Percentiles rank a stretch among this genome's conserved stretches.
Conservation (phyloP, 1,140 invertebrate genomes). For the Condylostylus longicornis region DNA sequence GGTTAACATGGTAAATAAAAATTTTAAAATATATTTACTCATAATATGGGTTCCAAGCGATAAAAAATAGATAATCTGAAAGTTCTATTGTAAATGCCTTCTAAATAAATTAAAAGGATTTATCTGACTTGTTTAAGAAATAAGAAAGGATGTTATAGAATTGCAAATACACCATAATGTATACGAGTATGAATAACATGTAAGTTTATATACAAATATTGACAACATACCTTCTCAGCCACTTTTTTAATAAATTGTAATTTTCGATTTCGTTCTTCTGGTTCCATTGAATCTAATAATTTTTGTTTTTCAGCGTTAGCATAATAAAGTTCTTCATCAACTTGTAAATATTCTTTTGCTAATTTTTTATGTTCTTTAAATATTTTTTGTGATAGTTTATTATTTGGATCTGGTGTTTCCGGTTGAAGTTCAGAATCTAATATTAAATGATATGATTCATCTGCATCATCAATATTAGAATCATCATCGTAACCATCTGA, state of each 20-base stretch:
- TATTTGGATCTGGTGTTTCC: slow-evolving; percentile 58
- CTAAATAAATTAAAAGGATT: too few species aligned
- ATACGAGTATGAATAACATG: too few species aligned
- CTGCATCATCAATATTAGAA: slow-evolving; percentile 42
- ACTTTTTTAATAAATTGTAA: slow-evolving; percentile 23
- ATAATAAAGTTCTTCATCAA: slow-evolving; percentile 31
- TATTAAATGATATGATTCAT: slow-evolving; percentile 57
- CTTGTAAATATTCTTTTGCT: slow-evolving; percentile 55
- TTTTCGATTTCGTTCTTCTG: slow-evolving; percentile 19
- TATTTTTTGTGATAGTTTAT: slow-evolving; percentile 61
- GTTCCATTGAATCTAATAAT: slow-evolving; percentile 25
- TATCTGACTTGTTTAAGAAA: too few species aligned
- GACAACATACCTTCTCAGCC: slow-evolving; percentile 17
- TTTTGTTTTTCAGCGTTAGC: slow-evolving; percentile 27
- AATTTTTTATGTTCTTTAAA: slow-evolving; percentile 74
- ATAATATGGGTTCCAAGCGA: too few species aligned
- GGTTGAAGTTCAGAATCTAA: slow-evolving; percentile 66
- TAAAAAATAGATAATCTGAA: too few species aligned
- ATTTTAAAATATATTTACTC: too few species aligned
- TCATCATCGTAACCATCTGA: slow-evolving; percentile 22
- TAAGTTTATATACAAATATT: too few species aligned
- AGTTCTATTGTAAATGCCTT: too few species aligned
- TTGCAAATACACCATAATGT: too few species aligned
- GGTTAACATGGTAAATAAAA: too few species aligned
- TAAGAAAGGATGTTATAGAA: too few species aligned